Percentiles rank a stretch among this genome's conserved stretches.
Conservation (phyloP, 1,140 invertebrate genomes). For the Holcopasites calliopsidis region DNA sequence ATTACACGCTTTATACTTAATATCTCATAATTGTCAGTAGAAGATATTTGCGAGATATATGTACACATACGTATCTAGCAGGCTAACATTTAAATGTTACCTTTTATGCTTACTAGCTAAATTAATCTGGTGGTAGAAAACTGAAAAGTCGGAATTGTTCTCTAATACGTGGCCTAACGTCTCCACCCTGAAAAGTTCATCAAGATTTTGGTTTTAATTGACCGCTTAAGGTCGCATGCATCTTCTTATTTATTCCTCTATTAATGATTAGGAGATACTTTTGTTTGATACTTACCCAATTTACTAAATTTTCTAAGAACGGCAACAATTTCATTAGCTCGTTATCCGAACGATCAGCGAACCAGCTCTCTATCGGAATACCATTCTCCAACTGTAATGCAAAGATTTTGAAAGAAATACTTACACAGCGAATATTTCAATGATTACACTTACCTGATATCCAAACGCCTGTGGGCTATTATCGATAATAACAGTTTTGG, state of each 20-base stretch:
- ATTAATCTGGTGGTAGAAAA: constrained; percentile 92
- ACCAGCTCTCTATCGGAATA: constrained; percentile 99
- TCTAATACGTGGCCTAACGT: constrained; percentile 93
- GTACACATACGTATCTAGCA: constrained; percentile 33
- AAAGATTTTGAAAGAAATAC: neutral
- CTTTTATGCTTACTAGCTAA: constrained; percentile 50
- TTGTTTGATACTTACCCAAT: constrained; percentile 85
- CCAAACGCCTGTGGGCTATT: constrained; percentile 96
- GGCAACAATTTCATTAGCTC: constrained; percentile 96
- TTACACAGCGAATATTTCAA: neutral
- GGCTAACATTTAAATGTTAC: constrained; percentile 24
- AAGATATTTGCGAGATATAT: constrained; percentile 51
- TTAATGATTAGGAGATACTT: too few species aligned
- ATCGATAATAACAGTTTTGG: constrained; percentile 95
- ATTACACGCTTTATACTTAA: constrained; percentile 29
- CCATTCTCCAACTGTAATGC: constrained; percentile 93
- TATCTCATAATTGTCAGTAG: constrained; percentile 48
- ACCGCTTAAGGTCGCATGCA: too few species aligned
- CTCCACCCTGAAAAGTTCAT: constrained; percentile 87
- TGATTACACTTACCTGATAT: constrained; percentile 85
- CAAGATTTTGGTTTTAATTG: too few species aligned
- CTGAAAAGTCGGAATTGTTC: constrained; percentile 94
- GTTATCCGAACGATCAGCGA: constrained; percentile 92
- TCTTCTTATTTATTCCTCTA: too few species aligned
- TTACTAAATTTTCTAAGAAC: constrained; percentile 93